These are phyloP conservation scores for Tipula vernalis DNA, from an alignment of 2,888 invertebrate species.

Conservation along the genomic window DNA sequence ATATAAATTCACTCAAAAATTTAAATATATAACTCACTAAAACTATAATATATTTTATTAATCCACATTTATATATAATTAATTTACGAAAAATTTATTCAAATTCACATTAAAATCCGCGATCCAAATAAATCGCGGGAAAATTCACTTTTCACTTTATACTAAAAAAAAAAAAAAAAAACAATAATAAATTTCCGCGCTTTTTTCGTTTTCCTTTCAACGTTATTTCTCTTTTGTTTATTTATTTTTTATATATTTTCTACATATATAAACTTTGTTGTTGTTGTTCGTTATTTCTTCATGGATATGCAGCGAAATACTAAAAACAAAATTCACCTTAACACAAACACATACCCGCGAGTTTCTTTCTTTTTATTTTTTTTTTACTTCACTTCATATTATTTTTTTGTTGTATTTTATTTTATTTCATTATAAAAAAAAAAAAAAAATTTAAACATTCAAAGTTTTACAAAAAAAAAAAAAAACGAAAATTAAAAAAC, in stretches of 20 bases:
- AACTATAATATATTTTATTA: slow-evolving; percentile 4
- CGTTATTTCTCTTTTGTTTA: not conserved
- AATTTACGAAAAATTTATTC: not conserved
- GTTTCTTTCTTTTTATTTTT: not conserved
- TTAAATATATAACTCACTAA: not conserved
- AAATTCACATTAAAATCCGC: not conserved
- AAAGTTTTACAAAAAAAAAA: not conserved
- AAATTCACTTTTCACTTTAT: not conserved
- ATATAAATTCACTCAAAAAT: not conserved
- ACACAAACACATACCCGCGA: slow-evolving; percentile 9
- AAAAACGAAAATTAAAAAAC: slow-evolving; percentile 4
- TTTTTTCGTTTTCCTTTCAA: not conserved
- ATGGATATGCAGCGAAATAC: slow-evolving; percentile 6
- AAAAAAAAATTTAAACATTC: not conserved
- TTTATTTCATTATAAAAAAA: not conserved
- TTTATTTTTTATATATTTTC: not conserved
- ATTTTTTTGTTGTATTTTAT: not conserved
- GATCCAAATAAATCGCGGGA: not conserved
- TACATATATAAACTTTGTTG: not conserved
- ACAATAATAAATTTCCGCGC: not conserved
- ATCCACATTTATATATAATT: not conserved
- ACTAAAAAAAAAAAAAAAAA: not conserved
- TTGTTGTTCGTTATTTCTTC: slow-evolving; percentile 7
- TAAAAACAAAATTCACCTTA: slow-evolving; percentile 7
- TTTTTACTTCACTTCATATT: not conserved